Conservation (phyloP, 2,797 vertebrate genomes). For the Sphaeramia orbicularis region DNA sequence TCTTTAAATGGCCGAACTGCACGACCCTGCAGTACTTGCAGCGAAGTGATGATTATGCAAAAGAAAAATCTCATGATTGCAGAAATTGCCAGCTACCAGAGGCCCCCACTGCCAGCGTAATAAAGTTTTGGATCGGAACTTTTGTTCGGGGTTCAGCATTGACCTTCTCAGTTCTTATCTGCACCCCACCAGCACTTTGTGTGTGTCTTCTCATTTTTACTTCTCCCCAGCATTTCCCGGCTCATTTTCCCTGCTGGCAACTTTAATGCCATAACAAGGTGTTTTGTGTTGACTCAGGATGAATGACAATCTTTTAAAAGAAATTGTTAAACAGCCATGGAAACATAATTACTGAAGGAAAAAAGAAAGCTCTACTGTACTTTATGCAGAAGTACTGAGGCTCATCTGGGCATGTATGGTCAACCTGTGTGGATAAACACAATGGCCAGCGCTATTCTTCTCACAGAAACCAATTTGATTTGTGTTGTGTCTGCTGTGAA, state of each 20-base stretch:
- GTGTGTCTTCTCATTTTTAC: conserved; percentile 29
- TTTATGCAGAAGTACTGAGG: conserved; percentile 20
- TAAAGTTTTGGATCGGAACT: conserved; percentile 15
- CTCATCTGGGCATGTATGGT: conserved; percentile 11
- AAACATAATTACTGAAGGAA: conserved; percentile 32
- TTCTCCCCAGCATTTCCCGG: neutral
- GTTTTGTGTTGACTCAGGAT: conserved; percentile 45
- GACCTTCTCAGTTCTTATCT: conserved; percentile 41
- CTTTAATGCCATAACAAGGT: conserved; percentile 17
- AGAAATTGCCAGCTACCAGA: neutral
- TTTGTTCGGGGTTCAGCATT: conserved; percentile 23
- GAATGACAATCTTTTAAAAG: conserved; percentile 29
- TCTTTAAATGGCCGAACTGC: conserved; percentile 10
- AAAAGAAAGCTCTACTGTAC: conserved; percentile 9
- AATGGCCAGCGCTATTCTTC: conserved; percentile 11
- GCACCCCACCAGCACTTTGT: conserved; percentile 30
- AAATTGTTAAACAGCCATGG: conserved; percentile 40
- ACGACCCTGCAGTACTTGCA: conserved; percentile 3
- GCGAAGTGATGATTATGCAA: conserved; percentile 31
- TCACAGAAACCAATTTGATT: conserved; percentile 27
- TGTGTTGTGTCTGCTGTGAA: conserved; percentile 23
- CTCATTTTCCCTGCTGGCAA: conserved; percentile 22
- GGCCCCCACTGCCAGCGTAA: neutral
- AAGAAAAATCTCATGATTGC: conserved; percentile 32
- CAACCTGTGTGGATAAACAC: conserved; percentile 16